Conservation (phyloP, 2,113 vertebrate genomes). For the Barbus barbus region DNA sequence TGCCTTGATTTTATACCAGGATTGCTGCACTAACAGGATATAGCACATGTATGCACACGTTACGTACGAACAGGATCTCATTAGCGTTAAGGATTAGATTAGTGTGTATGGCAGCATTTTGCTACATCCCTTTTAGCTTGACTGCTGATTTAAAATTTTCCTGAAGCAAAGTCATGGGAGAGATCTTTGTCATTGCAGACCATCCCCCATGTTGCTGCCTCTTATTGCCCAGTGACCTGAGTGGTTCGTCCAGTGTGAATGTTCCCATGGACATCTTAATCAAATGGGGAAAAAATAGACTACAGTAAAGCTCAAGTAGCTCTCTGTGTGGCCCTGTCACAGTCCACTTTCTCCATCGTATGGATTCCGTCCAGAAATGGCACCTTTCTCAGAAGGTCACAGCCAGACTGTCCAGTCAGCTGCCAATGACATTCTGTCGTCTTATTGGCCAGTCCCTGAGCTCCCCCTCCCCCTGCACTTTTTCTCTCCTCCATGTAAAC, state of each 20-base stretch:
- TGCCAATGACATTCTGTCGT: slow-evolving; percentile 11
- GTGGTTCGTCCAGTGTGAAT: neutral
- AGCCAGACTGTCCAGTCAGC: slow-evolving; percentile 37
- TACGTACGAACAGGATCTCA: neutral
- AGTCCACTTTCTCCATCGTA: neutral
- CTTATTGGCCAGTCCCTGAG: slow-evolving; percentile 20
- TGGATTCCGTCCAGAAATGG: slow-evolving; percentile 2
- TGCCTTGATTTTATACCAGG: neutral
- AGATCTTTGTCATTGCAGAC: slow-evolving; percentile 28
- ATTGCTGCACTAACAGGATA: neutral
- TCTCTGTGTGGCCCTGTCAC: neutral
- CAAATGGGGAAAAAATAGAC: neutral
- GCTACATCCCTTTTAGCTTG: slow-evolving; percentile 26
- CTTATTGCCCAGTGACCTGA: slow-evolving; percentile 14
- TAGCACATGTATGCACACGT: neutral
- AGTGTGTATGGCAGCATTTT: slow-evolving; percentile 9
- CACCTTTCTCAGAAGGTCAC: slow-evolving; percentile 50
- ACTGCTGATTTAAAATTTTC: slow-evolving; percentile 40
- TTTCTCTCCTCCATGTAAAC: slow-evolving; percentile 41
- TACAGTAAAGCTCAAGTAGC: neutral
- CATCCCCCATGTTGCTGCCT: slow-evolving; percentile 4
- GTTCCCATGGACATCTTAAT: neutral
- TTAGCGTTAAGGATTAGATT: slow-evolving; percentile 12
- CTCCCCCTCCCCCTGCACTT: neutral
- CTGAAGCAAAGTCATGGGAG: slow-evolving; percentile 48